phyloP scores from a whole-genome alignment of 2,888 invertebrate genomes.

The Drymonia ruficornis region DNA sequence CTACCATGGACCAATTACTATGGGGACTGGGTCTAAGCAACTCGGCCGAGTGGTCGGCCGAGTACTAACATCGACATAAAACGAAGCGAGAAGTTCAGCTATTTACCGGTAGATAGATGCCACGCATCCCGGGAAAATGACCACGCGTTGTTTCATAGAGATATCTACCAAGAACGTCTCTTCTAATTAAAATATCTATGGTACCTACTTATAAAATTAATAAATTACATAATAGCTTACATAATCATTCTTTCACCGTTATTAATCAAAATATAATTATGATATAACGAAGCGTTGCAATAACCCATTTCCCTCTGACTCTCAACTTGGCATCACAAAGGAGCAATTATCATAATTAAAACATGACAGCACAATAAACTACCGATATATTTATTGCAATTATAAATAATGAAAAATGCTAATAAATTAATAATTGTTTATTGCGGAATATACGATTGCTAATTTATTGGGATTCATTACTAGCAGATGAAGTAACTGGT shows the following conservation, averaged over 20 bases:
- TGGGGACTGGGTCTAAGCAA: too few species aligned
- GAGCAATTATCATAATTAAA: constrained; percentile 10
- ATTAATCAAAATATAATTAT: not conserved
- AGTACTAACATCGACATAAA: too few species aligned
- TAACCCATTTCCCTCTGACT: not conserved
- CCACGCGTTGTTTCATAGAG: too few species aligned
- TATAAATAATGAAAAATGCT: constrained; percentile 19
- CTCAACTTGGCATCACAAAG: not conserved
- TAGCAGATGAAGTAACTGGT: constrained; percentile 2
- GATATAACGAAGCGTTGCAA: not conserved
- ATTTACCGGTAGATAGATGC: too few species aligned
- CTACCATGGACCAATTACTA: too few species aligned
- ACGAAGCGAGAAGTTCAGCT: too few species aligned
- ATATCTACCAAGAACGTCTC: too few species aligned
- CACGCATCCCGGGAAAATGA: too few species aligned
- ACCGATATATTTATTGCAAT: constrained; percentile 18
- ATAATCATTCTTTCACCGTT: not conserved
- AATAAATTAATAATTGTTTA: constrained; percentile 29
- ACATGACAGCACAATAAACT: constrained; percentile 16
- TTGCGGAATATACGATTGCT: constrained; percentile 10
- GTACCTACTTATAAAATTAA: too few species aligned
- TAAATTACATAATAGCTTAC: not conserved
- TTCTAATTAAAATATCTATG: too few species aligned
- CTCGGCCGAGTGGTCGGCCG: too few species aligned
- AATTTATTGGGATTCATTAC: not conserved